A percentile compares a stretch with the other conserved stretches of the same genome.
phyloP scores from a whole-genome alignment of 2,797 vertebrate genomes.

The Bradypodion pumilum region DNA sequence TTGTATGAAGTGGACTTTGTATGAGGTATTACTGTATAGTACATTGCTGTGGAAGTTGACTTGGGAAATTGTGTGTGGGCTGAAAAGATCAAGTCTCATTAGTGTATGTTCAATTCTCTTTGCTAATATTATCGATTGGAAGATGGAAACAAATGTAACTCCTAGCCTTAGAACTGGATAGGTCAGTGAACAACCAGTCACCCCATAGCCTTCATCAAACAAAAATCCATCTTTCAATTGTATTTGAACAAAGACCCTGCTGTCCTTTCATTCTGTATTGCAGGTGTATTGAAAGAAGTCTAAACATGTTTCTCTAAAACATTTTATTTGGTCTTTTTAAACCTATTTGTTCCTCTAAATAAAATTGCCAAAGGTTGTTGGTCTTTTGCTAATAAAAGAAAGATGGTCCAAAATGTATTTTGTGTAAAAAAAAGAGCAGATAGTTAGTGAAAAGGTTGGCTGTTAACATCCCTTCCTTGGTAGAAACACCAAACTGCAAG shows the following conservation, averaged over 20 bases:
- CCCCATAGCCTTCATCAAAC: constrained; percentile 7
- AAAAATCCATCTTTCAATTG: constrained; percentile 4
- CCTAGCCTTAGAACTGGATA: background rate
- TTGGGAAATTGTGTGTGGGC: background rate
- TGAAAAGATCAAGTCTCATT: constrained; percentile 2
- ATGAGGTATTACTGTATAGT: too few species aligned
- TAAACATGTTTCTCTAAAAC: background rate
- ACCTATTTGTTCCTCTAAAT: background rate
- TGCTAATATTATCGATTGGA: background rate
- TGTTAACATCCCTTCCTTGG: background rate
- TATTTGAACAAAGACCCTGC: background rate
- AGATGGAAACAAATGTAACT: background rate
- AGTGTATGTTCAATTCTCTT: constrained; percentile 4
- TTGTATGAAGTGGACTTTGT: too few species aligned
- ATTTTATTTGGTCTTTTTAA: background rate
- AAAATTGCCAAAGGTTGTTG: background rate
- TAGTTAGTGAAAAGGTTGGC: background rate
- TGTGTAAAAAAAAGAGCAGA: background rate
- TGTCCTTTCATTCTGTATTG: background rate
- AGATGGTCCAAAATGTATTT: background rate
- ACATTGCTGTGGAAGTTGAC: background rate
- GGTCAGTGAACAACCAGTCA: background rate
- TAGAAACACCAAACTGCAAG: background rate
- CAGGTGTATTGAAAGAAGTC: background rate
- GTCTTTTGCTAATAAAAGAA: background rate